Percentiles rank a stretch among this genome's conserved stretches.
Evolutionary conservation across 1,140 invertebrate genomes (phyloP).

Genomic region (Linepithema humile): DNA sequence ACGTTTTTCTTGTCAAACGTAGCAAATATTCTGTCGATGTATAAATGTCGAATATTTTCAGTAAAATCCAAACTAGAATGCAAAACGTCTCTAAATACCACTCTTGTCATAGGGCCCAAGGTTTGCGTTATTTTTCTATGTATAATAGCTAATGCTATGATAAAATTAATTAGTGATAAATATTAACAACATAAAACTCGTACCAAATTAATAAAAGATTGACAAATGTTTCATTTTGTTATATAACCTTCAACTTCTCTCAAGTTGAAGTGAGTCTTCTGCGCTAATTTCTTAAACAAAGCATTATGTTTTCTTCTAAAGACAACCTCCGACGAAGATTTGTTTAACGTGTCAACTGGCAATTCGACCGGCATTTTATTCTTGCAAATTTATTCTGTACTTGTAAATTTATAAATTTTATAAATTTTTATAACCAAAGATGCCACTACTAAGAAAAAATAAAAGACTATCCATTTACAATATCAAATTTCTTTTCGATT

Average conservation of each 20-base stretch:
- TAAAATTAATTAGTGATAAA: constrained; percentile 14
- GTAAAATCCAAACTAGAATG: constrained; percentile 90
- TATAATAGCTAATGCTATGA: constrained; percentile 75
- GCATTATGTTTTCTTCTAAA: constrained; percentile 76
- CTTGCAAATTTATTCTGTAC: constrained; percentile 27
- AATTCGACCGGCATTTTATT: constrained; percentile 74
- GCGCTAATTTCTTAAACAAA: constrained; percentile 75
- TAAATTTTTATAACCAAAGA: not conserved
- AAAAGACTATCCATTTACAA: not conserved
- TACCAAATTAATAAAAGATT: not conserved
- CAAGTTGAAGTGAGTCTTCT: constrained; percentile 80
- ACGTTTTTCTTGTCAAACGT: constrained; percentile 82
- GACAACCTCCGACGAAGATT: constrained; percentile 71
- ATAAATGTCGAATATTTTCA: constrained; percentile 86
- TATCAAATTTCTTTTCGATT: not conserved
- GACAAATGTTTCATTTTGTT: not conserved
- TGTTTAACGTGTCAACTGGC: constrained; percentile 72
- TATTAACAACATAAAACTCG: not conserved
- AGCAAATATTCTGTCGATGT: constrained; percentile 87
- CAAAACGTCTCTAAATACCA: constrained; percentile 88
- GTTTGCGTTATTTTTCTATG: constrained; percentile 78
- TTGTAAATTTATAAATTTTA: constrained; percentile 53
- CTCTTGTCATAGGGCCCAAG: constrained; percentile 83
- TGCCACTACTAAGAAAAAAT: not conserved
- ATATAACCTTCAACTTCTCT: constrained; percentile 83